These are phyloP conservation scores for Lithophane semibrunnea DNA, from an alignment of 2,888 invertebrate species.

Conservation along the genomic window DNA sequence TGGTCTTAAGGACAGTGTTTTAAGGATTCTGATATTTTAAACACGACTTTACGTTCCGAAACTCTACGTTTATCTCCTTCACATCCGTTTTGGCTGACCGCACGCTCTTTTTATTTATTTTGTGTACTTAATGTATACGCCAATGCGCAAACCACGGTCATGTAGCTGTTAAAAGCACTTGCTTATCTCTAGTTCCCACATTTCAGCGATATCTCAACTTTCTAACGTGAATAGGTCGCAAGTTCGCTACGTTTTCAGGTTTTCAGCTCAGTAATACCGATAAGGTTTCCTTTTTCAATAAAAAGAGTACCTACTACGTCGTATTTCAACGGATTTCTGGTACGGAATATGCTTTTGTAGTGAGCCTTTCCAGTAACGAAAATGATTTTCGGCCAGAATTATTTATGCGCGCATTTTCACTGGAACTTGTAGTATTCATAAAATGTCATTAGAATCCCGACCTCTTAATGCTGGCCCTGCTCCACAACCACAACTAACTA, in stretches of 20 bases:
- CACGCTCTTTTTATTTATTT: conserved; percentile 32
- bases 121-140: conserved; percentile 30
- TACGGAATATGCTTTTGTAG: conserved; percentile 9
- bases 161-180: conserved; percentile 30
- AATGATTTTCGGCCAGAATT: conserved; percentile 36
- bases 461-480: no score
- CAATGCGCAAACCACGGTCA: conserved; percentile 40
- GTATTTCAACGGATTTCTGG: conserved; percentile 10
- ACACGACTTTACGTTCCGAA: not conserved
- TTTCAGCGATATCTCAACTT: conserved; percentile 35
- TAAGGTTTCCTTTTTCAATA: conserved; percentile 18
- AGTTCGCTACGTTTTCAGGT: conserved; percentile 20
- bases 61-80: conserved; percentile 12
- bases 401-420: conserved; percentile 39
- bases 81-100: conserved; percentile 28
- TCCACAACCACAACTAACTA: no score
- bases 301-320: conserved; percentile 4
- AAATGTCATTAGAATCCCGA: conserved; percentile 60
- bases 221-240: conserved; percentile 41
- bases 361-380: conserved; percentile 6
- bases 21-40: not conserved
- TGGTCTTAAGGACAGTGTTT: not conserved
- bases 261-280: conserved; percentile 23
- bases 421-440: conserved; percentile 47
- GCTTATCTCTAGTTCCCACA: conserved; percentile 37